Base-by-base conservation (phyloP, 2,113 vertebrate genomes). In the Rhizomys pruinosus region DNA sequence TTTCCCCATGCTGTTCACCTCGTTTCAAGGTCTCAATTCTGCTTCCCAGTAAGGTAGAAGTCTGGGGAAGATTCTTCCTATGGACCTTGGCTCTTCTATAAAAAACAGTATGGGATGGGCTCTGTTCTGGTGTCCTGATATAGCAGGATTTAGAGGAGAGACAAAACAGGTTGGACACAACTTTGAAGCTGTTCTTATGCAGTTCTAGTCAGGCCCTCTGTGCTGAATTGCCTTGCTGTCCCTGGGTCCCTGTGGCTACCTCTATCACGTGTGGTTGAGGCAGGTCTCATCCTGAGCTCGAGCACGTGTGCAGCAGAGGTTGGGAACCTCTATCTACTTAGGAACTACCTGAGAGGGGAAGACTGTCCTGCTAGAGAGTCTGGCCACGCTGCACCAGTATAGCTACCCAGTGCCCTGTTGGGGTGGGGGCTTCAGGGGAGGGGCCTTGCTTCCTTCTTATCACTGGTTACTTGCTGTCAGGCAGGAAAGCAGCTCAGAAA, bases 1-100 rank as follows among this genome's bases (percentile, higher is more conserved):
- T 1, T 29, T 1, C 34, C 15, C 0, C 19, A 3, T 15, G 4
- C 3, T 69, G 20, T 55, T 32, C 4, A 0, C 27, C 61, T n/a
- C 39, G 25, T 5, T n/a, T 13, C 27, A 0, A 2, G 55, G 52
- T 68, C 81, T 42, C 2, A 3, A n/a, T 10, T 64, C 34, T 81
- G 63, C 52, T 5, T 34, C 44, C 52, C 52, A 9, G 42, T 10
- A 20, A 34, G 87, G 37, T 5, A 8, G n/a, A 5, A 20, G 37
- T 27, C 37, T 23, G 25, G 29, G 34, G 22, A 4, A 2, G 0
- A 0, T 1, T 20, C 42, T 12, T 44, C 23, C 69, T 5, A 0
- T 1, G 52, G 84, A 17, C 47, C 13, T 25, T 39, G 52, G 78
- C 64, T 4, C 29, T 52, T 37, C 16, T 19, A 4, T 66, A 55